These are phyloP conservation scores for Druceiella hillmani DNA, from an alignment of 2,888 invertebrate species.

Conservation along the genomic window DNA sequence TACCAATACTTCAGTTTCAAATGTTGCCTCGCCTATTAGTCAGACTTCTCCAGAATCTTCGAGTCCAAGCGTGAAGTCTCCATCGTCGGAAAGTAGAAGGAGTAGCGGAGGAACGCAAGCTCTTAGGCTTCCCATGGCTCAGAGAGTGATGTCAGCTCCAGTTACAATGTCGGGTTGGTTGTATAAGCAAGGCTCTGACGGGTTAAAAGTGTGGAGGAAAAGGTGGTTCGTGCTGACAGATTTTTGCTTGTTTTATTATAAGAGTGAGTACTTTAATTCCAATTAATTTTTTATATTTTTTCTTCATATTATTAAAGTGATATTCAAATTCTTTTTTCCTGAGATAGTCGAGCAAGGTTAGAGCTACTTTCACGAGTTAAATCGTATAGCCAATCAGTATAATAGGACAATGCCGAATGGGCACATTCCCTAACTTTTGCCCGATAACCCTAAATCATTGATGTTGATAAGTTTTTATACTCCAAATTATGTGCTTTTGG, in stretches of 20 bases:
- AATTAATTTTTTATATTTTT: conserved; percentile 1
- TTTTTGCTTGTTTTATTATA: conserved; percentile 91
- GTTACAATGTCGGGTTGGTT: conserved; percentile 86
- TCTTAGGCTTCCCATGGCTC: conserved; percentile 75
- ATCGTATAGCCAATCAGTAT: no score
- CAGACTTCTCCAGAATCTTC: conserved; percentile 45
- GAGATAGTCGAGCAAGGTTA: no score
- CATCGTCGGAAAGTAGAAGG: conserved; percentile 45
- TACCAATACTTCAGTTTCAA: neutral
- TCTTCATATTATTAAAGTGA: no score
- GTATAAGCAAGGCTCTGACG: conserved; percentile 89
- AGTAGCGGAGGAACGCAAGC: conserved; percentile 56
- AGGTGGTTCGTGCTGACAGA: conserved; percentile 93
- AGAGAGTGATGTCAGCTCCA: conserved; percentile 76
- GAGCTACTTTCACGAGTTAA: no score
- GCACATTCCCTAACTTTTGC: no score
- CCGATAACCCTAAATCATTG: no score
- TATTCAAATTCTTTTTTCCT: no score
- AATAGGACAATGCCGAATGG: no score
- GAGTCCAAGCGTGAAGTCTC: conserved; percentile 45
- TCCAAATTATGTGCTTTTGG: no score
- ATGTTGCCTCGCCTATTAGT: conserved; percentile 33
- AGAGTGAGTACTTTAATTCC: conserved; percentile 55
- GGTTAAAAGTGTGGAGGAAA: conserved; percentile 90
- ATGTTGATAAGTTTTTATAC: no score